Evolutionary conservation across 2,797 vertebrate species (phyloP).

Genomic region (Sebastes minor): DNA sequence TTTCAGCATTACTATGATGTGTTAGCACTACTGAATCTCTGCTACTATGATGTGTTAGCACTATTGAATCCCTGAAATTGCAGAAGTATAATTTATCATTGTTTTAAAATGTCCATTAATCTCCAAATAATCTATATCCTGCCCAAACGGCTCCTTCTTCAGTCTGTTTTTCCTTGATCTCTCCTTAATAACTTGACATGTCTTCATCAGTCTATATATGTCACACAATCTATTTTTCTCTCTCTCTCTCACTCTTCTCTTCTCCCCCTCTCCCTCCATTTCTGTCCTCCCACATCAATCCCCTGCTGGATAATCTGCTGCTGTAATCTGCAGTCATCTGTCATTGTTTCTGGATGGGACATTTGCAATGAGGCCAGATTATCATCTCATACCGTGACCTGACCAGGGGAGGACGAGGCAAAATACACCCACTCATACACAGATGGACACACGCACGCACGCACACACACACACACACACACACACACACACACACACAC

Average conservation of each 20-base stretch:
- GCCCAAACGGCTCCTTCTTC: not conserved
- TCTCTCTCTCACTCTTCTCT: not conserved
- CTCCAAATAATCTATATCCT: not conserved
- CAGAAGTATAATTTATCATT: not conserved
- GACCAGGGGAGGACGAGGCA: constrained; percentile 49
- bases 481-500: not conserved
- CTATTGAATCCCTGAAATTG: not conserved
- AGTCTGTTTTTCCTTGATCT: not conserved
- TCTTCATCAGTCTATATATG: not conserved
- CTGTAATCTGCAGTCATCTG: constrained; percentile 81
- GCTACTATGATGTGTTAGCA: too few species aligned
- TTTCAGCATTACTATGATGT: not conserved
- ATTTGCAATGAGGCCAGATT: constrained; percentile 75
- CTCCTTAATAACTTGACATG: not conserved
- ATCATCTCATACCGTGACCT: constrained; percentile 75
- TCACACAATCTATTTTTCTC: not conserved
- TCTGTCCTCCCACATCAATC: constrained; percentile 19
- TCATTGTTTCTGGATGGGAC: constrained; percentile 77
- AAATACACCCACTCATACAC: constrained; percentile 63
- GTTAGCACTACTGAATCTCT: not conserved
- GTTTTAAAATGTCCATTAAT: not conserved
- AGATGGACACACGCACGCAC: constrained; percentile 28
- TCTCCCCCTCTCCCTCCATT: not conserved
- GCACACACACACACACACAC: not conserved
- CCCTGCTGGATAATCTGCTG: constrained; percentile 70